Conservation (phyloP, 1,140 invertebrate genomes). For the Pteromalus puparum region DNA sequence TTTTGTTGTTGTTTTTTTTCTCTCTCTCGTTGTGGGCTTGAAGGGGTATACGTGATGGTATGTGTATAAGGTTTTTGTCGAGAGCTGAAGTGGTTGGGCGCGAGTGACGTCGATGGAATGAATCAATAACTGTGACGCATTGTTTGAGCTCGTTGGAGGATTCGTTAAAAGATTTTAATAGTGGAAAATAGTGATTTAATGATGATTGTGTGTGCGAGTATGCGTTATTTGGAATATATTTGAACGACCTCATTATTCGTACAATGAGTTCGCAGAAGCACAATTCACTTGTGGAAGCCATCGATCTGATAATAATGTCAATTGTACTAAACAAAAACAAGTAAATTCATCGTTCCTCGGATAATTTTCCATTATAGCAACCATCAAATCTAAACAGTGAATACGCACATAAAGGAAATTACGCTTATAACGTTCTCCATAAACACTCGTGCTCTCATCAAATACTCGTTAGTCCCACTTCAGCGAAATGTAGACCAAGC, state of each 20-base stretch:
- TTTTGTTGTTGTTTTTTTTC: background rate
- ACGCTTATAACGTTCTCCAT: background rate
- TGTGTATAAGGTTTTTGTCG: background rate
- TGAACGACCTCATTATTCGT: too few species aligned
- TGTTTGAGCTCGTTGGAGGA: background rate
- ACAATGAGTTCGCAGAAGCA: too few species aligned
- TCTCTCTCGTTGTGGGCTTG: background rate
- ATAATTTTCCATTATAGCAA: background rate
- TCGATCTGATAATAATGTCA: too few species aligned
- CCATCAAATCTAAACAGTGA: background rate
- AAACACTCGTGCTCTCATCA: background rate
- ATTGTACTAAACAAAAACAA: too few species aligned
- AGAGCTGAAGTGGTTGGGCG: background rate
- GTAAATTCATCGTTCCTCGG: too few species aligned
- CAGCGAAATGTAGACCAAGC: background rate
- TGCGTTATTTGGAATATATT: too few species aligned
- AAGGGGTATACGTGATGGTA: background rate
- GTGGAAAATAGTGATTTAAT: too few species aligned
- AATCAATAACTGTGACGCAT: background rate
- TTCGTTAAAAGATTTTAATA: background rate
- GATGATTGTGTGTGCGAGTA: too few species aligned
- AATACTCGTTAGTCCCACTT: background rate
- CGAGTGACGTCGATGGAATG: background rate
- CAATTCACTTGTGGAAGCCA: too few species aligned
- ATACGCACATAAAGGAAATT: background rate